Base-by-base conservation (phyloP, 1,140 invertebrate genomes). In the Cotesia vestalis region DNA sequence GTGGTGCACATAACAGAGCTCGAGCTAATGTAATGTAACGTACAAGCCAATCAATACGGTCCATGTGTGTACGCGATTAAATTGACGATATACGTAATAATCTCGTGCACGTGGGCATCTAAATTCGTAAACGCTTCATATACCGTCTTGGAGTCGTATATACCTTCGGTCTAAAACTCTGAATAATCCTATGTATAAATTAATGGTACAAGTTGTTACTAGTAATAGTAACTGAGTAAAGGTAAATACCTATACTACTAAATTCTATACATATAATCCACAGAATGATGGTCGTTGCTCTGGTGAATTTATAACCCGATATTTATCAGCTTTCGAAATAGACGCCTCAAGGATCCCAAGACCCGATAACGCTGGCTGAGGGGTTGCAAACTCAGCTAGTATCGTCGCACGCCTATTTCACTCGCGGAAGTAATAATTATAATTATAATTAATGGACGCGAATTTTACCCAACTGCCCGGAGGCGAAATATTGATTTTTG, bases 321-420 rank as follows among this genome's bases (percentile, higher is more conserved):
- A 71, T 66, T 71, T 46, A 71, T 71, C 70, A 66, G 62, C 70
- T 34, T 71, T 71, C 62, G 36, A 71, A 71, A 71, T 71, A 71
- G 70, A 71, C 70, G 62, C 55, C 62, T 64, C 61, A 46, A n/a
- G 70, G 63, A 66, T 71, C 46, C 62, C 38, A 1, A 62, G 51
- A 70, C 17, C n/a, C 35, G 69, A 71, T 71, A 64, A 64, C 61
- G n/a, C 67, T 3, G 11, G 55, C 9, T n/a, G 12, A 17, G 0
- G n/a, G 27, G 35, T 14, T 14, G 35, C 36, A 69, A 27, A 27
- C 27, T 27, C 27, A 27, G 27, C 40, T 57, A 5, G n/a, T 66
- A 52, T 20, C 20, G 12, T 27, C 55, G n/a, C 55, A 38, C 38
- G 3, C 61, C 38, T 63, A 36, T 63, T 63, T 27, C n/a, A 53